A percentile compares a stretch with the other conserved stretches of the same genome.
These are phyloP conservation scores for Pectinophora gossypiella DNA, from an alignment of 1,140 invertebrate genomes.

Conservation along the genomic window DNA sequence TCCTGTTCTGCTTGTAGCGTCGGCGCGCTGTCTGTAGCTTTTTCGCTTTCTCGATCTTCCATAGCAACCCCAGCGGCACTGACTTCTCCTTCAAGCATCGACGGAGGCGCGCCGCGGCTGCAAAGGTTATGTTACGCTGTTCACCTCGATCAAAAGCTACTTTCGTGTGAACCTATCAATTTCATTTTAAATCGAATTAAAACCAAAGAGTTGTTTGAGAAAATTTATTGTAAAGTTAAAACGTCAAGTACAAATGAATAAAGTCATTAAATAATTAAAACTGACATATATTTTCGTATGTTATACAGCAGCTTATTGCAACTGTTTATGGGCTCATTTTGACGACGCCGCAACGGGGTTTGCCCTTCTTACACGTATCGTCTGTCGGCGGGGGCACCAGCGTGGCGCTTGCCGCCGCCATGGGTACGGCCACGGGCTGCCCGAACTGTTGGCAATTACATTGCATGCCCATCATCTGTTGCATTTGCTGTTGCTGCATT, in stretches of 20 bases:
- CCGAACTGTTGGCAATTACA: not conserved
- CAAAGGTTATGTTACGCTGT: conserved; percentile 29
- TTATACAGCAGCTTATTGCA: not conserved
- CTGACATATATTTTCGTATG: not conserved
- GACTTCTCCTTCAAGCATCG: conserved; percentile 16
- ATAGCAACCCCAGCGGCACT: conserved; percentile 7
- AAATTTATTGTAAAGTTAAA: conserved; percentile 10
- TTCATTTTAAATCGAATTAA: not conserved
- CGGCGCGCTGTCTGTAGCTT: conserved; percentile 7
- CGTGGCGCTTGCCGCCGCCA: not conserved
- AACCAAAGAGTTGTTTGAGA: not conserved
- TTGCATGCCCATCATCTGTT: not conserved
- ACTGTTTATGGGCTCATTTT: conserved; percentile 18
- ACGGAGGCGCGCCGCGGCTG: conserved; percentile 24
- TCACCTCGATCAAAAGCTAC: conserved; percentile 17
- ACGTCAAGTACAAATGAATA: not conserved
- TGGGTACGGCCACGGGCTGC: not conserved
- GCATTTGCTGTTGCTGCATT: conserved; percentile 2
- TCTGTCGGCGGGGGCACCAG: not conserved
- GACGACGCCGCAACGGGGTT: not conserved
- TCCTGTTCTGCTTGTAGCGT: conserved; percentile 3
- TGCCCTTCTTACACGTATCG: not conserved
- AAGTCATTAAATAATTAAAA: not conserved
- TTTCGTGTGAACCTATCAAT: not conserved
- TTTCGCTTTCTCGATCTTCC: conserved; percentile 17